phyloP scores from a whole-genome alignment of 2,888 invertebrate genomes.

The Diarsia mendica region DNA sequence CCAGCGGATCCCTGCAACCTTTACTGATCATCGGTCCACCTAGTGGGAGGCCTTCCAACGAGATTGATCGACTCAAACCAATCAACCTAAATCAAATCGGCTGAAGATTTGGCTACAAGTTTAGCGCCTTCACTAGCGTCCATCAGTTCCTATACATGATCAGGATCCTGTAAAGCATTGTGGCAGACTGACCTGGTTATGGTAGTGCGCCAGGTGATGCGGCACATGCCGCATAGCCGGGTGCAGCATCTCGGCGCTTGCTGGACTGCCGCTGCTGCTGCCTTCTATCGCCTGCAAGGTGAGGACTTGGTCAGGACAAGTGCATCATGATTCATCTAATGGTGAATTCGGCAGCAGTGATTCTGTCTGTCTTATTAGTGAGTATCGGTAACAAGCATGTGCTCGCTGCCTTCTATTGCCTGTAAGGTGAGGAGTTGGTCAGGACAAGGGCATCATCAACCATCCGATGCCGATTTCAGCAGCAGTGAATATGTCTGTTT shows the following conservation, averaged over 20 bases:
- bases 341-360: background rate
- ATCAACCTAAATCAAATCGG: too few species aligned
- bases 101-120: too few species aligned
- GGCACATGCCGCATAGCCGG: slow-evolving; percentile 89
- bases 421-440: slow-evolving; percentile 51
- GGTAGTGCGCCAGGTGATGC: slow-evolving; percentile 90
- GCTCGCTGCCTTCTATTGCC: slow-evolving; percentile 86
- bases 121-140: background rate
- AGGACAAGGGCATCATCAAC: background rate
- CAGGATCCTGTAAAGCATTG: background rate
- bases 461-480: background rate
- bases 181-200: slow-evolving; percentile 90
- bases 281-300: slow-evolving; percentile 83
- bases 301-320: background rate
- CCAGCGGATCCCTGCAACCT: too few species aligned
- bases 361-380: background rate
- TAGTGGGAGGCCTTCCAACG: too few species aligned
- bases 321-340: background rate
- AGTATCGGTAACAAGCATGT: background rate
- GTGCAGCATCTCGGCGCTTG: slow-evolving; percentile 83
- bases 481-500: background rate
- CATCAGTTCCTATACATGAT: background rate
- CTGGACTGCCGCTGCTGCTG: slow-evolving; percentile 77
- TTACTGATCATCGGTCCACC: too few species aligned
- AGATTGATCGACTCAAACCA: too few species aligned